Conservation (phyloP, 2,113 vertebrate genomes). For the Otis tarda region DNA sequence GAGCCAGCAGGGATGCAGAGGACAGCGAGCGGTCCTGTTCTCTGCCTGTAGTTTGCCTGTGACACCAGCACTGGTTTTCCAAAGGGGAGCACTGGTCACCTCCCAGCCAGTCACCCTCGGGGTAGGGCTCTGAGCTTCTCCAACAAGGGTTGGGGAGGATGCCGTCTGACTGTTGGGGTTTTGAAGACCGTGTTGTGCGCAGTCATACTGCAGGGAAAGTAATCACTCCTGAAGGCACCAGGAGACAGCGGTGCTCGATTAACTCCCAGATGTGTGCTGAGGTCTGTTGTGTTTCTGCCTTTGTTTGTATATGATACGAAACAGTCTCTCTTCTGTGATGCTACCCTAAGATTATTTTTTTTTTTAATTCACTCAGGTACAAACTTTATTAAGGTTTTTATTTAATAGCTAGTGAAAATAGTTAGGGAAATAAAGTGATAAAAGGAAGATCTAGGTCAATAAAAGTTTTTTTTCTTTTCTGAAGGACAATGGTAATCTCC, state of each 20-base stretch:
- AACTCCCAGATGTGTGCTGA: not conserved
- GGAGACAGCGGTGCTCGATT: rapidly evolving
- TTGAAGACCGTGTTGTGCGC: rapidly evolving
- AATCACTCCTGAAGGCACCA: not conserved
- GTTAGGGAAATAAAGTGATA: not conserved
- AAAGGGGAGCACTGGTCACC: not conserved
- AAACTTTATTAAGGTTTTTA: not conserved
- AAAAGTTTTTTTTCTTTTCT: not conserved
- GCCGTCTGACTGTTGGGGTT: not conserved
- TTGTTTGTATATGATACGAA: not conserved
- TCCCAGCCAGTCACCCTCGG: not conserved
- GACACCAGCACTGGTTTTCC: not conserved
- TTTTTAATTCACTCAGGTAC: not conserved
- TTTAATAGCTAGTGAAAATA: not conserved
- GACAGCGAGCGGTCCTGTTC: not conserved
- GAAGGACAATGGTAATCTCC: not conserved
- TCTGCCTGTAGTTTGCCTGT: not conserved
- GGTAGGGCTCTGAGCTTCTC: not conserved
- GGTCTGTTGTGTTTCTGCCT: not conserved
- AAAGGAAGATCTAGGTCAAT: not conserved
- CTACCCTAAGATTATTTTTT: not conserved
- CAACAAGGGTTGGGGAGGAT: not conserved
- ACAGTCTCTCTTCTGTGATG: not conserved
- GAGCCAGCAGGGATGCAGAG: not conserved
- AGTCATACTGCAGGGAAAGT: not conserved